Evolutionary conservation across 2,797 vertebrate genomes (phyloP), one percentile per base, ranked within the genome.

Genomic region (Trachurus trachurus): DNA sequence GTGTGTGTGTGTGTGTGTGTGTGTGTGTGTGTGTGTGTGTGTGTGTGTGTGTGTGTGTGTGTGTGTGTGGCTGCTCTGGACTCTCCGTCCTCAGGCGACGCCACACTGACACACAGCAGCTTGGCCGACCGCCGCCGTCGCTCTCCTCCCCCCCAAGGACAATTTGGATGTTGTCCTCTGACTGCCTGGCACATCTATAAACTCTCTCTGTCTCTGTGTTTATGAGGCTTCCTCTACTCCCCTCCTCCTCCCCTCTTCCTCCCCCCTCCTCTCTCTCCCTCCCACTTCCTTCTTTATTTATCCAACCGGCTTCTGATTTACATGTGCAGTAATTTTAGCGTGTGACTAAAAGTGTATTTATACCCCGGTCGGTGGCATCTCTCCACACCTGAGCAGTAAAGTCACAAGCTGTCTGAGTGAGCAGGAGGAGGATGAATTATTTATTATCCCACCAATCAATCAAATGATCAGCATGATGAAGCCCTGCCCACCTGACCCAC

Each of bases 61-160:
- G n/a, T n/a, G n/a, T n/a, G n/a, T n/a, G n/a, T n/a, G n/a, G n/a
- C n/a, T n/a, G n/a, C n/a, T n/a, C n/a, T 12, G 26, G 29, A n/a
- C 26, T 29, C 16, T 63, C 37, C 13, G 50, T 73, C 68, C 59
- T 72, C 53, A 11, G 75, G 71, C 49, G 0, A 61, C 0, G 6
- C 22, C 54, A 9, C 31, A 45, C 54, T 61, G 34, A 59, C 81
- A 71, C 26, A 45, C 54, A 76, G 60, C 68, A 80, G 73, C 64
- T 61, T 7, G 22, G 37, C 62, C 66, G 6, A 10, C 31, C 31
- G 31, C 31, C 31, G 31, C 31, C 19, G 4, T 60, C 9, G 22
- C 50, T 52, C 44, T 52, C 44, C 16, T 3, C 16, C 12, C 54
- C 56, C 60, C 42, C 45, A 44, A 77, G 82, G 78, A 76, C 74